A percentile compares a stretch with the other conserved stretches of the same genome.
Conservation (phyloP, 23 tunicate species). For the Halocynthia aurantium region DNA sequence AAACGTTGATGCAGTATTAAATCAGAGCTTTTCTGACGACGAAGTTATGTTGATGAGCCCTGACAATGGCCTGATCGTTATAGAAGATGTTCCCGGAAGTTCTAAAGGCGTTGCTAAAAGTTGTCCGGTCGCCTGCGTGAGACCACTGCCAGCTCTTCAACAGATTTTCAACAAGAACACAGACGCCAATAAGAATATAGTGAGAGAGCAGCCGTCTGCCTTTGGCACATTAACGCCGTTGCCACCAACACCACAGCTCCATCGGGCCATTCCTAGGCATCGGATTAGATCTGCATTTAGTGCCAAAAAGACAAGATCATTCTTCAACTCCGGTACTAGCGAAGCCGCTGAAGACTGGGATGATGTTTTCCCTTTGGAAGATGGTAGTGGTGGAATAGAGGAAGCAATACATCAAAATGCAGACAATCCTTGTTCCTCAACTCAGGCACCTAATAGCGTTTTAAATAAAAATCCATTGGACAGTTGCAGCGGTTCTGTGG, state of each 20-base stretch:
- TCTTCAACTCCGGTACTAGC: neutral
- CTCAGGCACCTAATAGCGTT: too few relatives aligned
- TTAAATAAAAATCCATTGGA: too few relatives aligned
- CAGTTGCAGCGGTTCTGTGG: neutral
- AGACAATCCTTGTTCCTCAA: neutral
- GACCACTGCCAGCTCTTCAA: neutral
- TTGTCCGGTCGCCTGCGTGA: neutral
- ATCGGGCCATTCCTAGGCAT: neutral
- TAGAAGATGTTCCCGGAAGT: neutral
- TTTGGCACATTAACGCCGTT: neutral
- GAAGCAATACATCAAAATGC: neutral
- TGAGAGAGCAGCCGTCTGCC: neutral
- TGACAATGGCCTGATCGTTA: slow-evolving; percentile 1
- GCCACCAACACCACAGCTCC: slow-evolving; percentile 4
- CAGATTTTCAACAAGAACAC: neutral
- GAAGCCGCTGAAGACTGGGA: slow-evolving; percentile 2
- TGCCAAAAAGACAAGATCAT: neutral
- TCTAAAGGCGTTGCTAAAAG: neutral
- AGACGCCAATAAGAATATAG: slow-evolving; percentile 3
- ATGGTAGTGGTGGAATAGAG: neutral
- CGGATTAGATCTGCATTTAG: neutral
- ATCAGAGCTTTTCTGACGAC: too few relatives aligned
- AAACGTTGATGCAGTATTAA: neutral
- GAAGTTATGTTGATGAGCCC: neutral
- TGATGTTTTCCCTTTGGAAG: slow-evolving; percentile 7